A percentile compares a stretch with the other conserved stretches of the same genome.
phyloP scores from a whole-genome alignment of 2,113 vertebrate genomes.

The Salvator merianae region DNA sequence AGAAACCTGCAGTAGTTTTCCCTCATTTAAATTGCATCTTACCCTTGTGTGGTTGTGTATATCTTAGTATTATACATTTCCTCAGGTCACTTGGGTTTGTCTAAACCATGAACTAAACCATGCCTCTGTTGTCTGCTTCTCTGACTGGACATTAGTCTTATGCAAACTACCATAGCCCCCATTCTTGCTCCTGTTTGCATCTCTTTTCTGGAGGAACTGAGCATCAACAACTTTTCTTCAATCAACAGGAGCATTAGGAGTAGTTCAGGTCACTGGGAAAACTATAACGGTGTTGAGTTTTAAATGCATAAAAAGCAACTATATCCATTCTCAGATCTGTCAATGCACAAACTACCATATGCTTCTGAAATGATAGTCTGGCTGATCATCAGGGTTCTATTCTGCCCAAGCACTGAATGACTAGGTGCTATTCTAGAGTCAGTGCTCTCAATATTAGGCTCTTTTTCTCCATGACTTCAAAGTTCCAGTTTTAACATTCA shows the following conservation, averaged over 20 bases:
- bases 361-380: conserved; percentile 21
- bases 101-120: neutral
- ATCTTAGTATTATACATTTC: neutral
- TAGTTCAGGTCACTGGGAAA: fast-evolving
- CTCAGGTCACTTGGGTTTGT: neutral
- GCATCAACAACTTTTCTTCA: neutral
- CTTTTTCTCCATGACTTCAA: conserved; percentile 35
- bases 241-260: neutral
- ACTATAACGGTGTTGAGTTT: neutral
- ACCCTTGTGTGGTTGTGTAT: neutral
- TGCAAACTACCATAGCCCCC: neutral
- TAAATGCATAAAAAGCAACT: neutral
- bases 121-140: neutral
- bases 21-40: neutral
- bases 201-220: neutral
- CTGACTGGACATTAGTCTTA: conserved; percentile 10
- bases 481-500: conserved; percentile 56
- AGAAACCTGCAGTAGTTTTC: conserved; percentile 2
- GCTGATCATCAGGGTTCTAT: conserved; percentile 27
- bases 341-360: neutral
- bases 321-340: no score
- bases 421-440: conserved; percentile 44
- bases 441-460: conserved; percentile 47
- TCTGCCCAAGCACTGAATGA: neutral
- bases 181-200: neutral